Base-by-base conservation (phyloP, 2,888 invertebrate genomes). In the Lordiphosa andalusiaca region DNA sequence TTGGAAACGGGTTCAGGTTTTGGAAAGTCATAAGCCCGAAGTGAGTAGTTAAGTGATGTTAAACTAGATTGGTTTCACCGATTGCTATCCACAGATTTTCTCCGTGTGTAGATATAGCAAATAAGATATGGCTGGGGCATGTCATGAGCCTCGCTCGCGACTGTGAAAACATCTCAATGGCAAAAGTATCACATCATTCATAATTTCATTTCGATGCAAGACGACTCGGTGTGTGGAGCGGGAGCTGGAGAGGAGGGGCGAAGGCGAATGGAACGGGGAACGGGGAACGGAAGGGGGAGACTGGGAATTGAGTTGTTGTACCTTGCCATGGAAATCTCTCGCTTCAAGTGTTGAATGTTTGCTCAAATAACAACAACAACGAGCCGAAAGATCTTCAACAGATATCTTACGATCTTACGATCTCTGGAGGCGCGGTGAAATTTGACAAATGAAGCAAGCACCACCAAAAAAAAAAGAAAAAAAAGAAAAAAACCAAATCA, bases 101-200 rank as follows among this genome's bases (percentile, higher is more conserved):
- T 30, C 9, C 30, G 3, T 44, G 44, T 44, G 85, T 80, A 81
- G 81, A 82, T 80, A 80, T 72, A 73, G 80, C 76, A 76, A 80
- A 76, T 76, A 75, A 78, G 73, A 78, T 78, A 82, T 71, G 76
- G 83, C 71, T 64, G 77, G 67, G 73, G 73, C 73, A 82, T 86
- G 86, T 77, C 84, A 78, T 74, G 84, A 73, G 84, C 69, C 81
- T 55, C 76, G 84, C 81, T 55, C 73, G 84, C 75, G 77, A 75
- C 86, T 77, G 78, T 82, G 76, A 85, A 86, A 78, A 86, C 73
- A 86, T 85, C 84, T 74, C 74, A 78, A 78, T 78, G 74, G 75
- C 73, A 74, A 76, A 86, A 80, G 73, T 80, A 84, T 76, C 81
- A 77, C 85, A 86, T 86, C 84, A 87, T 83, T 86, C 87, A 86